Evolutionary conservation across 2,888 invertebrate species (phyloP), one percentile per base, ranked within the genome.

Genomic region (Hofmannophila pseudospretella): DNA sequence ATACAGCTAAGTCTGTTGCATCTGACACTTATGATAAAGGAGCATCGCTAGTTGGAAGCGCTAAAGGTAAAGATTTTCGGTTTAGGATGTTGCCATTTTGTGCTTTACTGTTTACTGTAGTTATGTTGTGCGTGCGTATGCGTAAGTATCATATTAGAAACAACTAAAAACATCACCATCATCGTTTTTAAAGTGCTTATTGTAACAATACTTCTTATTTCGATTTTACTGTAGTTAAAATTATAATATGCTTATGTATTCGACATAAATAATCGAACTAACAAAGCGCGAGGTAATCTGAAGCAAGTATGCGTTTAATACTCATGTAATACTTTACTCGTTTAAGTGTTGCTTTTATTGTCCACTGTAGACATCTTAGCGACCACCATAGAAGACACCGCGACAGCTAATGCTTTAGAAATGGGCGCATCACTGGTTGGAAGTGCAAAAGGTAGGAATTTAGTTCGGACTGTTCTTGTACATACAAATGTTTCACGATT

Each of bases 11-110:
- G 46, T 58, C 49, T 41, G 49, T 51, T 4, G 59, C 65, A 16
- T 41, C 60, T 2, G 45, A 58, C 10, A 62, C 54, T 26, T 54
- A 67, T 51, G 65, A 68, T 26, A 67, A 61, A 19, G 59, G 74
- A 31, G 16, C 23, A n/a, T 23, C 23, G 4, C n/a, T 49, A 25
- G 34, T 51, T 35, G 50, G 49, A 20, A 35, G 43, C 28, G 48
- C 49, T 16, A 48, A 42, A 47, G 44, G 43, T 41, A 39, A 11
- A 11, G 1, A 10, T 19, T n/a, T n/a, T n/a, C n/a, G n/a, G 19
- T 5, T 19, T 19, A 19, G 5, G 19, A 4, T 19, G 5, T 19
- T 19, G 3, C 19, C 19, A 4, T 4, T 20, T 20, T 20, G 5
- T 20, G 20, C 4, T 23, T 16, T 16, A 16, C 3, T 16, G 16